Evolutionary conservation across 2,888 invertebrate genomes (phyloP).

Genomic region (Tenodera sinensis): DNA sequence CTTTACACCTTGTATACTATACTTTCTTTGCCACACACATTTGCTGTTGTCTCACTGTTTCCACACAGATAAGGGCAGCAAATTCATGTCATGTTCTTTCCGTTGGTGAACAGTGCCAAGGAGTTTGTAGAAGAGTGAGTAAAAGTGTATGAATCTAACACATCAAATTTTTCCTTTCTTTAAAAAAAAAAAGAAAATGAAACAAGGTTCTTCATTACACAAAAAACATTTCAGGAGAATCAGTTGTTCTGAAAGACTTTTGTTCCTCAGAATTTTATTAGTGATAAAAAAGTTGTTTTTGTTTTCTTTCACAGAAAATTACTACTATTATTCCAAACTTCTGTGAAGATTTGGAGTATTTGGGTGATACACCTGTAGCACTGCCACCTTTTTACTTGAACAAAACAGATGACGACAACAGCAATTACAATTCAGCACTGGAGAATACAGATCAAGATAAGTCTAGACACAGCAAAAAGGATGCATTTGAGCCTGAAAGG

Average conservation of each 20-base stretch:
- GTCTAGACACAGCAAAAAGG: constrained; percentile 12
- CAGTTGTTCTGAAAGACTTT: neutral
- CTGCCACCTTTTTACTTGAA: constrained; percentile 11
- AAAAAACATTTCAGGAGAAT: neutral
- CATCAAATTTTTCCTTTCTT: too few relatives aligned
- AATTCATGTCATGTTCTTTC: too few relatives aligned
- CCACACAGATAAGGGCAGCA: too few relatives aligned
- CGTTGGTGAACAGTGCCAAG: too few relatives aligned
- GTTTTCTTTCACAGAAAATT: constrained; percentile 43
- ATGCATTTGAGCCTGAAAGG: neutral
- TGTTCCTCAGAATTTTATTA: too few relatives aligned
- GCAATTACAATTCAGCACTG: constrained; percentile 22
- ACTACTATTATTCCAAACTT: constrained; percentile 60
- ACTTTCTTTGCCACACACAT: too few relatives aligned
- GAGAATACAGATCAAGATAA: constrained; percentile 20
- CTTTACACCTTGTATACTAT: too few relatives aligned
- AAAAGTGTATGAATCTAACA: too few relatives aligned
- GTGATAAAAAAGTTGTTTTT: neutral
- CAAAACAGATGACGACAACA: constrained; percentile 18
- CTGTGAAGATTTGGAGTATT: constrained; percentile 48
- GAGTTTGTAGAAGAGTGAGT: too few relatives aligned
- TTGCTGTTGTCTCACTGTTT: too few relatives aligned
- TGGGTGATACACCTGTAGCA: constrained; percentile 7
- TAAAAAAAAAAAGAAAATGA: too few relatives aligned
- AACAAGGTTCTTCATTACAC: too few relatives aligned